These are phyloP conservation scores for Yoshiicerus persimilis DNA, from an alignment of 1,140 invertebrate genomes.

Conservation along the genomic window DNA sequence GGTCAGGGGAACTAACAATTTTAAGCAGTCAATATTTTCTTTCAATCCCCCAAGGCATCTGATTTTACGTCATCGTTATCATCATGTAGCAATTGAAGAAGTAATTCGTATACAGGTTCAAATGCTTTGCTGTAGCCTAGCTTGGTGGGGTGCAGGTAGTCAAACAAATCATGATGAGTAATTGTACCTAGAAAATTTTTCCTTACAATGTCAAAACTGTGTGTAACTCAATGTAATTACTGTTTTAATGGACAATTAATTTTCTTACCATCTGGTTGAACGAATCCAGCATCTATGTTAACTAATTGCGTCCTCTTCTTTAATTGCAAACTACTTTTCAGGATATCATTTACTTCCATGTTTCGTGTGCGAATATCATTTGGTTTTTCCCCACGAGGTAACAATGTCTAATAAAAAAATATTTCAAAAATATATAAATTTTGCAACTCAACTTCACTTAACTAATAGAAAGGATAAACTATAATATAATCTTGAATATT, in stretches of 20 bases:
- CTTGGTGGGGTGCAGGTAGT: constrained; percentile 82
- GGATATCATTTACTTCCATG: constrained; percentile 68
- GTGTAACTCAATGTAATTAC: no score
- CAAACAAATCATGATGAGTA: constrained; percentile 82
- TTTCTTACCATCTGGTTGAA: constrained; percentile 66
- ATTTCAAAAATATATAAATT: no score
- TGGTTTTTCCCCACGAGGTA: constrained; percentile 78
- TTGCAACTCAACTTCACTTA: no score
- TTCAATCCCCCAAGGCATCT: background rate
- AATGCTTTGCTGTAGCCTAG: constrained; percentile 79
- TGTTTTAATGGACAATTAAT: constrained; percentile 40
- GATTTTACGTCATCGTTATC: constrained; percentile 55
- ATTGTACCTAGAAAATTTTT: constrained; percentile 62
- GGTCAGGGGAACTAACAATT: background rate
- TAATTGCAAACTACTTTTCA: constrained; percentile 63
- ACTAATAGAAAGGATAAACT: no score
- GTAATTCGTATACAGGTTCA: constrained; percentile 74
- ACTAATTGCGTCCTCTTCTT: constrained; percentile 69
- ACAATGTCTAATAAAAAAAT: constrained; percentile 70
- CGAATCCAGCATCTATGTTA: constrained; percentile 71
- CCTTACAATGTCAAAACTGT: no score
- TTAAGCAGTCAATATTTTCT: background rate
- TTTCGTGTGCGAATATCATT: constrained; percentile 77
- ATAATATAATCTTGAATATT: no score
- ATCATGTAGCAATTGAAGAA: constrained; percentile 72